These are phyloP conservation scores for Paramormyrops hopkinsi DNA, from an alignment of 2,797 vertebrate species.

Conservation along the genomic window DNA sequence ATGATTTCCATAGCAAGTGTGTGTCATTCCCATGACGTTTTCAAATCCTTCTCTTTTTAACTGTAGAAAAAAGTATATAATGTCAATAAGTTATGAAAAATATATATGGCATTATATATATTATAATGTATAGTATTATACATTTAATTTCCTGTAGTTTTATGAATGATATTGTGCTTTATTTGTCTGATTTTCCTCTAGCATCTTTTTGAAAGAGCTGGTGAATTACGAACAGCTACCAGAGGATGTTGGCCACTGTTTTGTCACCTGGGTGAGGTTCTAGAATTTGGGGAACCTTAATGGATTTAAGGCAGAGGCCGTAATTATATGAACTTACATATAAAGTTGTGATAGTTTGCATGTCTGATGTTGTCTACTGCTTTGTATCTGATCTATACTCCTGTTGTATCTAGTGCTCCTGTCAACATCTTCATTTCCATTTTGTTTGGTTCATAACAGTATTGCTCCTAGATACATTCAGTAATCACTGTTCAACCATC, in stretches of 20 bases:
- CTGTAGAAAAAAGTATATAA: neutral
- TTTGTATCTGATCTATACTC: neutral
- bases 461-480: neutral
- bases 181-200: slow-evolving; percentile 41
- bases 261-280: slow-evolving; percentile 90
- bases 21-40: slow-evolving; percentile 30
- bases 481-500: neutral
- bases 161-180: slow-evolving; percentile 1
- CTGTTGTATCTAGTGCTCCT: neutral
- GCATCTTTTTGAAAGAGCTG: slow-evolving; percentile 95
- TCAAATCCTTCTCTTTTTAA: neutral
- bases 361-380: neutral
- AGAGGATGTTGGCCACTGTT: slow-evolving; percentile 96
- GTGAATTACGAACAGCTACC: slow-evolving; percentile 97
- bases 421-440: neutral
- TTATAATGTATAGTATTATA: neutral
- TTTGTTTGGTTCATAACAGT: neutral
- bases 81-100: neutral
- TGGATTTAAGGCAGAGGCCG: neutral
- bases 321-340: neutral
- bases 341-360: neutral
- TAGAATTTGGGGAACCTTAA: neutral
- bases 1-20: slow-evolving; percentile 94
- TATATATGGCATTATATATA: neutral
- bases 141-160: neutral